Conservation (phyloP, 2,113 vertebrate species). For the Sisor rabdophorus region DNA sequence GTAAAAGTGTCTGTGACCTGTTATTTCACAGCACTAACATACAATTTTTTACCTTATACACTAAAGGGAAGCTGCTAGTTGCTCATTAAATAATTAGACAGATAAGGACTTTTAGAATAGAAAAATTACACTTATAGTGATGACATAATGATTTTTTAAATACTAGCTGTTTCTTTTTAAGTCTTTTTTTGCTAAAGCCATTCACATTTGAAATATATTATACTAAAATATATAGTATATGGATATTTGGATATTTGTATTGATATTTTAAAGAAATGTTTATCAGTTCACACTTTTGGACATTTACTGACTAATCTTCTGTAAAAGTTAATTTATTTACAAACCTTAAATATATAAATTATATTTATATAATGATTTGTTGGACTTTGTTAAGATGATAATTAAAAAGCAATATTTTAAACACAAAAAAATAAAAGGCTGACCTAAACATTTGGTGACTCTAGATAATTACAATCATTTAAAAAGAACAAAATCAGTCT, state of each 20-base stretch:
- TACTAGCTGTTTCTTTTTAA: not conserved
- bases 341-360: too few relatives aligned
- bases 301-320: too few relatives aligned
- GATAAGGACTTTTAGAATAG: not conserved
- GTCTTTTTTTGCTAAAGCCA: too few relatives aligned
- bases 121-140: not conserved
- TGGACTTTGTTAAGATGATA: not conserved
- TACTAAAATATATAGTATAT: too few relatives aligned
- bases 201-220: too few relatives aligned
- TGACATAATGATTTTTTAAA: not conserved
- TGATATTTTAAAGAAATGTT: too few relatives aligned
- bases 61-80: conserved; percentile 8
- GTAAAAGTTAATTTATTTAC: too few relatives aligned
- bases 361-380: too few relatives aligned
- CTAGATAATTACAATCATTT: conserved; percentile 37
- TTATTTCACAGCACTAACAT: conserved; percentile 38
- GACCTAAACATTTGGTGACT: not conserved
- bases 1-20: conserved; percentile 38
- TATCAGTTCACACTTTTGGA: too few relatives aligned
- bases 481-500: conserved; percentile 17
- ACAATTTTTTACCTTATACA: conserved; percentile 27
- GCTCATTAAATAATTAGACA: conserved; percentile 33
- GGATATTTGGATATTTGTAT: too few relatives aligned
- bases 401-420: not conserved
- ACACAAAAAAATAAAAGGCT: not conserved